Evolutionary conservation across 2,797 vertebrate genomes (phyloP).

Genomic region (Poecile montanus): DNA sequence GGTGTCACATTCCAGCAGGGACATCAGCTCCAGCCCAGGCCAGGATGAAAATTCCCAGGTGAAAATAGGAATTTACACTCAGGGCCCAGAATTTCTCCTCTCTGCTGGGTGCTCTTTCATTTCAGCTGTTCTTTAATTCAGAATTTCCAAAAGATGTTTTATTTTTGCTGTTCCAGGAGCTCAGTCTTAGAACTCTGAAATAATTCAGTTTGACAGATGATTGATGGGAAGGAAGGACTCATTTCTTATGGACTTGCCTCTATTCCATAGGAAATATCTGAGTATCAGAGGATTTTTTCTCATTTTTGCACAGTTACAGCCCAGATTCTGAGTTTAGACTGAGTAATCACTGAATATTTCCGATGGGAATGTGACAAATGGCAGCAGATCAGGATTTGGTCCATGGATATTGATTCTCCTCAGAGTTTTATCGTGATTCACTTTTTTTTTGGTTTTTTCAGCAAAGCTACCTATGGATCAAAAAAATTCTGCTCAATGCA

Average conservation of each 20-base stretch:
- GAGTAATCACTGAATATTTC: neutral
- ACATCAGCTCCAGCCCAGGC: neutral
- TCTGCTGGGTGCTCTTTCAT: neutral
- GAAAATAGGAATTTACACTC: neutral
- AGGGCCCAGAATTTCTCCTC: neutral
- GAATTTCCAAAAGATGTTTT: neutral
- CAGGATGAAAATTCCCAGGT: neutral
- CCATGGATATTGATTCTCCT: neutral
- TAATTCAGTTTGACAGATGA: neutral
- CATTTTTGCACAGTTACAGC: neutral
- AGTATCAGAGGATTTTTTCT: neutral
- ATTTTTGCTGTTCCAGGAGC: neutral
- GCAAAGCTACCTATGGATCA: neutral
- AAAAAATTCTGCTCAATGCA: fast-evolving
- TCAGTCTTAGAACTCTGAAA: neutral
- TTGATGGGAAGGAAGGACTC: neutral
- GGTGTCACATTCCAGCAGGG: neutral
- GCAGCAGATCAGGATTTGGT: neutral
- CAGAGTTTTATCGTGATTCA: neutral
- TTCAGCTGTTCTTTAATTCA: neutral
- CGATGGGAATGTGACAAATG: neutral
- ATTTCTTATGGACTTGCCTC: neutral
- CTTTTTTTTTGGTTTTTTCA: neutral
- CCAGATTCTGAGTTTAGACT: neutral
- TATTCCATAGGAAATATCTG: neutral